Base-by-base conservation (phyloP, 1,140 invertebrate genomes). In the Bombus confusus region DNA sequence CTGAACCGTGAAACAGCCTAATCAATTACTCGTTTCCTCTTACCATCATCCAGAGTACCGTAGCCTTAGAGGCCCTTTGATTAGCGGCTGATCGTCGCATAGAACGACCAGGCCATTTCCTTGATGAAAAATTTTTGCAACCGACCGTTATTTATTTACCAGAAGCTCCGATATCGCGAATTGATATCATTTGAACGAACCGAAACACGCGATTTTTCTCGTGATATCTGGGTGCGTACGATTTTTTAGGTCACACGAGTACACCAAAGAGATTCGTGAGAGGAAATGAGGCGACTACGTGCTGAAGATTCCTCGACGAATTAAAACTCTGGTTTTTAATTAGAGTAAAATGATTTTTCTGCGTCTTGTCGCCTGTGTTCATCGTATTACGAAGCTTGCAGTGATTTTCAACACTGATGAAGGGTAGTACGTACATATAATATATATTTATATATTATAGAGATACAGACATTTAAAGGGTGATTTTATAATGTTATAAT, bases 11-110 rank as follows among this genome's bases (percentile, higher is more conserved):
- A 28, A 83, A 43, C 22, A 80, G 64, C 39, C 69, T 84, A 77
- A 88, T 88, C 69, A 87, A 87, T 88, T 88, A 87, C 76, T 87
- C 80, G 76, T 85, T 84, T 47, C 71, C 52, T 39, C 34, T 62
- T 52, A 37, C 59, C 66, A 69, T 80, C 41, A 43, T 34, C 57
- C 43, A 34, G 41, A 72, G 28, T 31, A 28, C 13, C 31, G 57
- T 31, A 31, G 34, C 28, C 69, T 87, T 62, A 52, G 62, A 77
- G 39, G 64, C 41, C 47, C 75, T 86, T 79, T 82, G 80, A 82
- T 74, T 82, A 62, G 52, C 4, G 8, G 8, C 66, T 57, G 66
- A 39, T 34, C 43, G n/a, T 80, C 25, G 15, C n/a, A 22, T 52
- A 80, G 37, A 74, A 74, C 47, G 41, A 12, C n/a, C 69, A 22